phyloP scores from a whole-genome alignment of 2,888 invertebrate genomes.

The Idaea dimidiata region DNA sequence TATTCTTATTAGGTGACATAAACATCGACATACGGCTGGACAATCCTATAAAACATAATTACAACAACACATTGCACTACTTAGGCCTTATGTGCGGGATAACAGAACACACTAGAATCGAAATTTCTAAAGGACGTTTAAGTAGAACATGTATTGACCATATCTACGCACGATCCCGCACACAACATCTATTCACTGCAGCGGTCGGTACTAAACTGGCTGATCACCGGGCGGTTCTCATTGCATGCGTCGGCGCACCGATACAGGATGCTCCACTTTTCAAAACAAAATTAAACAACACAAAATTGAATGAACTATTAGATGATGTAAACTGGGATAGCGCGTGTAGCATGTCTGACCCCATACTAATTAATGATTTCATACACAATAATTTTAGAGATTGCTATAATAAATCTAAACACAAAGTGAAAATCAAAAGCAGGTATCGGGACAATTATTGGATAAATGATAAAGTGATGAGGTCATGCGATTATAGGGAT shows the following conservation, averaged over 20 bases:
- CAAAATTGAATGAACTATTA: background rate
- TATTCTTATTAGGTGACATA: background rate
- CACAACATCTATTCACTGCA: no score
- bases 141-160: background rate
- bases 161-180: no score
- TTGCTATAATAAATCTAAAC: background rate
- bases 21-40: background rate
- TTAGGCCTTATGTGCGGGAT: slow-evolving; percentile 9
- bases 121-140: background rate
- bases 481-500: slow-evolving; percentile 4
- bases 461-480: slow-evolving; percentile 5
- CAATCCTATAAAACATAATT: slow-evolving; percentile 1
- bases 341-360: background rate
- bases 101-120: slow-evolving; percentile 5
- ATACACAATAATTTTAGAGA: background rate
- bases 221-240: background rate
- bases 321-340: background rate
- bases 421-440: background rate
- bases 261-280: background rate
- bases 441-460: background rate
- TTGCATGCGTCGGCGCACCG: no score
- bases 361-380: background rate
- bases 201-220: no score
- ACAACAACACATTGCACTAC: slow-evolving; percentile 6
- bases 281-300: background rate